Evolutionary conservation across 2,888 invertebrate species (phyloP).

Genomic region (Ashinkailepas kermadecensis): DNA sequence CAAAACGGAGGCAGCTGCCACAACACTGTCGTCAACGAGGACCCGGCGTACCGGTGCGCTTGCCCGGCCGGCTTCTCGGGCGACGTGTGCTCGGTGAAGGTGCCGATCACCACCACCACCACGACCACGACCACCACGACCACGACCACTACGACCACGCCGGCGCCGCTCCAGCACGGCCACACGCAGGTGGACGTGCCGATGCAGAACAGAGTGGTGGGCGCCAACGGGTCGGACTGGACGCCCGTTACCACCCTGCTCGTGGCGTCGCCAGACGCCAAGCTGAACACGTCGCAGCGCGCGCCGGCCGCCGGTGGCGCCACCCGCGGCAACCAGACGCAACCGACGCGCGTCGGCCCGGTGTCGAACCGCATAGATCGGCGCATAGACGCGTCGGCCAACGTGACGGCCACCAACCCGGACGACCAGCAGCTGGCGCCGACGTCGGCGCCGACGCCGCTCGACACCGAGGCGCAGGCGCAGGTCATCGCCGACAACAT

Average conservation of each 20-base stretch:
- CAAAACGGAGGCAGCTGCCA: conserved; percentile 40
- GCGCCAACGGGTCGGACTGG: not conserved
- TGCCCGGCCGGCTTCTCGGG: conserved; percentile 68
- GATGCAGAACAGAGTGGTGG: not conserved
- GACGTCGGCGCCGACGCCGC: not conserved
- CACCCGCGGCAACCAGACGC: not conserved
- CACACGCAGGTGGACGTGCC: not conserved
- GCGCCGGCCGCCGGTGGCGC: not conserved
- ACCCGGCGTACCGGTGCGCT: conserved; percentile 58
- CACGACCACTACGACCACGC: not conserved
- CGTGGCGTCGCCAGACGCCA: too few species aligned
- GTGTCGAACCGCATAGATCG: not conserved
- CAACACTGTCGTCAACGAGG: conserved; percentile 40
- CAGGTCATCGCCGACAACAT: conserved; percentile 23
- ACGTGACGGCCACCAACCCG: not conserved
- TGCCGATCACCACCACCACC: not conserved
- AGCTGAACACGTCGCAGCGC: too few species aligned
- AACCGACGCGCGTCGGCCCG: not conserved
- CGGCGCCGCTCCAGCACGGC: not conserved
- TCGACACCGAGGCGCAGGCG: conserved; percentile 15
- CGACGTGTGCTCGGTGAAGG: conserved; percentile 59
- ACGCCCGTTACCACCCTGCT: too few species aligned
- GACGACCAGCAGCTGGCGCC: not conserved
- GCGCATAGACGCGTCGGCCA: not conserved
- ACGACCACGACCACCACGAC: conserved; percentile 16